Percentiles rank a stretch among this genome's conserved stretches.
Conservation (phyloP, 2,888 invertebrate genomes). For the Cryptocephalus moraei region DNA sequence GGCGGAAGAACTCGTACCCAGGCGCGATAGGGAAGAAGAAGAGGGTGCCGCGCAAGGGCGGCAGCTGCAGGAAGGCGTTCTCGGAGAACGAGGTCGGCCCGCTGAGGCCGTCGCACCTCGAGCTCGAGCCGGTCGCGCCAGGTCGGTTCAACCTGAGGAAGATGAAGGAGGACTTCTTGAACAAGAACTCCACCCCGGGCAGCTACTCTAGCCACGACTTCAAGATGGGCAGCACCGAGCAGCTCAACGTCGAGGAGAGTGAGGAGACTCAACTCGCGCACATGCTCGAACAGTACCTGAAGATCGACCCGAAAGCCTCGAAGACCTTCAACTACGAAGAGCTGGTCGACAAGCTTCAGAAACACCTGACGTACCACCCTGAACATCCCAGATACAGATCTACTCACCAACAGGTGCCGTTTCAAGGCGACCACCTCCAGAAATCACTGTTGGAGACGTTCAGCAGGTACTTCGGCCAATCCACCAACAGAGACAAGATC, state of each 20-base stretch:
- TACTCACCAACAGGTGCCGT: conserved; percentile 20
- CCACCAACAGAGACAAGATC: conserved; percentile 55
- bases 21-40: conserved; percentile 54
- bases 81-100: conserved; percentile 55
- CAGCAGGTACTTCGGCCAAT: conserved; percentile 55
- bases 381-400: conserved; percentile 7
- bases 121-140: conserved; percentile 31
- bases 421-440: conserved; percentile 45
- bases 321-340: conserved; percentile 48
- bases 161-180: conserved; percentile 56
- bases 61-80: conserved; percentile 56
- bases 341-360: conserved; percentile 52
- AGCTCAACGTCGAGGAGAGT: conserved; percentile 23
- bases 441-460: conserved; percentile 56
- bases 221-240: conserved; percentile 6
- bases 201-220: conserved; percentile 13
- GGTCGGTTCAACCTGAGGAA: conserved; percentile 60
- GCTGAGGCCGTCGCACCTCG: conserved; percentile 33
- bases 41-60: conserved; percentile 47
- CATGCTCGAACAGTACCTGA: conserved; percentile 58
- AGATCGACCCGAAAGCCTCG: conserved; percentile 35
- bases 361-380: conserved; percentile 38
- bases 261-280: conserved; percentile 51
- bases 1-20: conserved; percentile 77
- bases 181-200: conserved; percentile 35